These are phyloP conservation scores for Spicauda simplicius DNA, from an alignment of 2,888 invertebrate species.

Conservation along the genomic window DNA sequence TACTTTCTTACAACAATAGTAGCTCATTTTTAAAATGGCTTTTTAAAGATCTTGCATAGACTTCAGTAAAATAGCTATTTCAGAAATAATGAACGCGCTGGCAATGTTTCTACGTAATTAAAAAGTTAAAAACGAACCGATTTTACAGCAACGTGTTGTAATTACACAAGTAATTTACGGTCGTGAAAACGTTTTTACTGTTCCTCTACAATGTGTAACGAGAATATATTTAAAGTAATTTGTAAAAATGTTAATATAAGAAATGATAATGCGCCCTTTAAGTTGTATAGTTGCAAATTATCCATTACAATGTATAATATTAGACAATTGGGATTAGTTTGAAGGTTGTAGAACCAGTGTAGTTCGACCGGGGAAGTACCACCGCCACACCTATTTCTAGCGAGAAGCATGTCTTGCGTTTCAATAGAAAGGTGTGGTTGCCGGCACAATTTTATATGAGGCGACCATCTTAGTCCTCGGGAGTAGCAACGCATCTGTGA, in stretches of 20 bases:
- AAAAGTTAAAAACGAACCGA: constrained; percentile 34
- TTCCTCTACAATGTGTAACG: constrained; percentile 14
- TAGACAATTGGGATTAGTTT: no score
- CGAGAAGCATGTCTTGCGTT: no score
- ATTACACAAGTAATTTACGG: constrained; percentile 35
- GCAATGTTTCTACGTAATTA: constrained; percentile 36
- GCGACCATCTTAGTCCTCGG: no score
- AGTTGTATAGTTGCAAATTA: no score
- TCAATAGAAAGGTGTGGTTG: no score
- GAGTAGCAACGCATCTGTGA: no score
- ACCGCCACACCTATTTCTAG: no score
- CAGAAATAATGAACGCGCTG: constrained; percentile 26
- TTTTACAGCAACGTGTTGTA: constrained; percentile 35
- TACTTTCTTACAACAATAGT: constrained; percentile 24
- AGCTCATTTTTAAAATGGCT: constrained; percentile 22
- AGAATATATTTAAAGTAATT: neutral
- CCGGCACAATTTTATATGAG: no score
- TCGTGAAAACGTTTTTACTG: constrained; percentile 12
- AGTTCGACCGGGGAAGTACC: no score
- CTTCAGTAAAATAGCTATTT: constrained; percentile 22
- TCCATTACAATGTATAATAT: no score
- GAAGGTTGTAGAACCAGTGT: no score
- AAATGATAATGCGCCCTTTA: no score
- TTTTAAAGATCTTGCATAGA: constrained; percentile 29
- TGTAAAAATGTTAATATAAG: neutral